Base-by-base conservation (phyloP, 1,140 invertebrate genomes). In the Portunus trituberculatus region DNA sequence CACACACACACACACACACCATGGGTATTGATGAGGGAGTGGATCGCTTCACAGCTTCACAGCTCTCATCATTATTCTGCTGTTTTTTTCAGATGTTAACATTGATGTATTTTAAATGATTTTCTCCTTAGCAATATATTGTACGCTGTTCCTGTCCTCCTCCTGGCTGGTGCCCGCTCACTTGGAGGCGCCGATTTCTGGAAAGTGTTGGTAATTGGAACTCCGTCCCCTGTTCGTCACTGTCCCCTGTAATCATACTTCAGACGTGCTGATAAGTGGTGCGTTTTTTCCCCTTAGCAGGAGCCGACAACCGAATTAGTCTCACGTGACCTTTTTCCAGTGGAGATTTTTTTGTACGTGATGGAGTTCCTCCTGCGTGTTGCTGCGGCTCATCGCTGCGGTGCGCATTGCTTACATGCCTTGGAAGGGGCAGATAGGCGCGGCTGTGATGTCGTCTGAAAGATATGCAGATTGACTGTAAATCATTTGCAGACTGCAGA, bases 161-260 rank as follows among this genome's bases (percentile, higher is more conserved):
- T 76, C 20, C 67, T n/a, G 20, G 12, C 20, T 59, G 52, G 20
- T 2, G 6, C 67, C 67, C 67, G 1, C 25, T 76, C 25, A n/a
- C 67, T 20, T n/a, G 67, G 52, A 12, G 20, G 67, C 67, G 67
- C 67, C 20, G 67, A 76, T 76, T 76, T 76, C 67, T 25, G 67
- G 67, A 76, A 76, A 76, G 67, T 76, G 67, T 76, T 76, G 67
- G 67, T 76, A 76, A 76, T 76, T 76, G 67, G 25, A 76, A n/a
- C 67, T 76, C 67, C 25, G 67, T n/a, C 67, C 67, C 67, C 67
- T 20, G 67, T 76, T 76, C 25, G 16, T 76, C 67, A 76, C 20
- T 7, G 16, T 76, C 67, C 67, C 67, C 25, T 76, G 25, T 76
- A 76, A 76, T 76, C 67, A 76, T 76, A 59, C 25, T 76, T 76